Conservation (phyloP, 1,140 invertebrate species). For the Chelonus insularis region DNA sequence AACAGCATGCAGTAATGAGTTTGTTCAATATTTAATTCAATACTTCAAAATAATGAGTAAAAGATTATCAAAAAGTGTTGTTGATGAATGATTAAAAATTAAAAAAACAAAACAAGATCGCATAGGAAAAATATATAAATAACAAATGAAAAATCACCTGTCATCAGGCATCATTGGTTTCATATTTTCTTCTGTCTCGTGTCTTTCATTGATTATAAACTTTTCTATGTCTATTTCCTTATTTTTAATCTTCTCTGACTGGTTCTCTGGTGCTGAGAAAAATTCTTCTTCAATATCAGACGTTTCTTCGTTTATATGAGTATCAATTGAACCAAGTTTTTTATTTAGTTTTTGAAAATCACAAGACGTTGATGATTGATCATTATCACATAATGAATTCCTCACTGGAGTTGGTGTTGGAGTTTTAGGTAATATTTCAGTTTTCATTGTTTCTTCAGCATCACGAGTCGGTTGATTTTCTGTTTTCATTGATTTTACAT, state of each 20-base stretch:
- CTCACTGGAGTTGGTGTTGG: conserved; percentile 36
- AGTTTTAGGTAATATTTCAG: conserved; percentile 32
- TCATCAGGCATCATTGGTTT: no score
- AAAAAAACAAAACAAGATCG: no score
- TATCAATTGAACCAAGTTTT: conserved; percentile 9
- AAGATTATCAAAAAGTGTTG: no score
- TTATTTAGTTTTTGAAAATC: conserved; percentile 17
- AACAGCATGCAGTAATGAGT: no score
- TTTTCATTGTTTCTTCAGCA: conserved; percentile 6
- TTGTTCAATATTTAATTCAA: no score
- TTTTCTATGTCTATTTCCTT: neutral
- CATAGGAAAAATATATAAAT: no score
- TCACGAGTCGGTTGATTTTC: neutral
- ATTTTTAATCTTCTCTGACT: neutral
- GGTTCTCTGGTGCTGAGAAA: no score
- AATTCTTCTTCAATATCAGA: neutral
- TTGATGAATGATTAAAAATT: no score
- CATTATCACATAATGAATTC: conserved; percentile 41
- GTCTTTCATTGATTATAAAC: no score
- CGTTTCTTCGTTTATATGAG: neutral
- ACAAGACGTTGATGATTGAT: conserved; percentile 43
- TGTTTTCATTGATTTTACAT: conserved; percentile 23
- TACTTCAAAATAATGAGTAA: no score
- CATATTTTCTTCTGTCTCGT: no score
- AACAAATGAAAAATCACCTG: no score